phyloP scores from a whole-genome alignment of 1,140 invertebrate species.

The Oryzaephilus surinamensis region DNA sequence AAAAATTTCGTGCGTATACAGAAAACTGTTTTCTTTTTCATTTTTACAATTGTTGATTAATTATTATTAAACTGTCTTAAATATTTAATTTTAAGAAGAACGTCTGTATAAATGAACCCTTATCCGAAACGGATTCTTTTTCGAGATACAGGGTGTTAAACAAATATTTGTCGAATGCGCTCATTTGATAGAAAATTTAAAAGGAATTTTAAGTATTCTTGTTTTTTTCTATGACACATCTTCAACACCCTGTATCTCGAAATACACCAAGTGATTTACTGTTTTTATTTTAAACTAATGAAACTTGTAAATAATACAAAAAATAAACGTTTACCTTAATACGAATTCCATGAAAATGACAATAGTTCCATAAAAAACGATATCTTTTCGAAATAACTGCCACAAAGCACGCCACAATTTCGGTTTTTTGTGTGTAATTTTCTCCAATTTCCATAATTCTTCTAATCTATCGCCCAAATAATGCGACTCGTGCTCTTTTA shows the following conservation, averaged over 20 bases:
- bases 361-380: neutral
- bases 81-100: neutral
- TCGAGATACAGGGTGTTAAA: no score
- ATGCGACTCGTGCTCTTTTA: constrained; percentile 2
- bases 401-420: constrained; percentile 4
- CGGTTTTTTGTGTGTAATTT: neutral
- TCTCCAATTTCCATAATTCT: neutral
- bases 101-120: neutral
- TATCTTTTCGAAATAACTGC: constrained; percentile 3
- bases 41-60: neutral
- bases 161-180: no score
- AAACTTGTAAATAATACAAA: neutral
- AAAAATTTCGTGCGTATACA: neutral
- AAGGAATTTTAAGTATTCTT: no score
- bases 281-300: no score
- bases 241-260: no score
- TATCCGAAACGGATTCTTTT: no score
- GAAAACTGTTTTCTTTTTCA: constrained; percentile 4
- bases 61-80: neutral
- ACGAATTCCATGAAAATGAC: constrained; percentile 3
- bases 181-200: no score
- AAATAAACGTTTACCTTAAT: neutral
- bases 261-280: no score
- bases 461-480: neutral
- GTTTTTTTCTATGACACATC: no score